Base-by-base conservation (phyloP, 2,113 vertebrate genomes). In the Bettongia penicillata region DNA sequence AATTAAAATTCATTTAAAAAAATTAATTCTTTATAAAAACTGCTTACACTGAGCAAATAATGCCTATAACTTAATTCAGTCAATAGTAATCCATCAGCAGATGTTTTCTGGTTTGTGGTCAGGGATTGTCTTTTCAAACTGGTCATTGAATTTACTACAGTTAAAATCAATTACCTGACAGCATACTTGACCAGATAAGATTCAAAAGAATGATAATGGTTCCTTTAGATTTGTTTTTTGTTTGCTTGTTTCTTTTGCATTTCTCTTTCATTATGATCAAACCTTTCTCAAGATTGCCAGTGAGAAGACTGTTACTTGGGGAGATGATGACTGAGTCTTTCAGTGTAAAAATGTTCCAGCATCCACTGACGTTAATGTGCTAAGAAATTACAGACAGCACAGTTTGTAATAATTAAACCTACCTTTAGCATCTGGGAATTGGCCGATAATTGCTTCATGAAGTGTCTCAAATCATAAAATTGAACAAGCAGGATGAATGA, bases 351-450 rank as follows among this genome's bases (percentile, higher is more conserved):
- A 68, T 68, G 57, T 91, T 8, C 50, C 6, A 93, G 24, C 37
- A 93, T 94, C 95, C 91, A 43, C 57, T 93, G 53, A 53, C 48
- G 94, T 90, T 91, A 55, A 96, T 19, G 90, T 57, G 51, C 57
- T 68, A 53, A 53, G 2, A 97, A 95, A 95, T 93, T 94, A 96
- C 92, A 96, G 49, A 47, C 90, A 53, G 28, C 92, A 50, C 26
- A 91, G 26, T 68, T 49, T 89, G n/a, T 68, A 90, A 91, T 97
- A 94, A 97, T 97, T 94, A 94, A 93, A 77, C 52, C 95, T 95
- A n/a, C 95, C 94, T 93, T 90, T 92, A 93, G 51, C 50, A 91
- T 92, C 93, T 61, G 95, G 91, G 96, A 95, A 94, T 95, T 94
- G 52, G 25, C 94, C 61, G 26, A 94, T 57, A 96, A 94, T 53